Conservation (phyloP, 2,797 vertebrate genomes). For the Lithobates pipiens region DNA sequence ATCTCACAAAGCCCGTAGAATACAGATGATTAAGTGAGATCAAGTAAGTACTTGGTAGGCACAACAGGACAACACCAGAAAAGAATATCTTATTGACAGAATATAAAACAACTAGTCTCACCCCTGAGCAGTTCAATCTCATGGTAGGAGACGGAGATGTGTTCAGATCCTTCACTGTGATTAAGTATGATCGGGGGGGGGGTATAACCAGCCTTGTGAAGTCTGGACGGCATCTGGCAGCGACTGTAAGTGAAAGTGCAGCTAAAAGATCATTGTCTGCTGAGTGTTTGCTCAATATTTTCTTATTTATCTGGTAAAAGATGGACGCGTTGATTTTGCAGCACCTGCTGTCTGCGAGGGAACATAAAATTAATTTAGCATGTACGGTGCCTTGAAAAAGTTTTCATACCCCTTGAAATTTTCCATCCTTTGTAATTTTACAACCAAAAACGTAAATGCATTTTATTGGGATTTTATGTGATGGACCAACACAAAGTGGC, state of each 20-base stretch:
- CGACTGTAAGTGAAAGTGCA: constrained; percentile 31
- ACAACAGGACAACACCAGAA: neutral
- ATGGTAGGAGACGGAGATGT: neutral
- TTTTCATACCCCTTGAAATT: too few species aligned
- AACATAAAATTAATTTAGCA: too few species aligned
- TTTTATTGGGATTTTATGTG: too few species aligned
- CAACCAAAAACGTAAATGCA: too few species aligned
- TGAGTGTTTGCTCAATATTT: neutral
- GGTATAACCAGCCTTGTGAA: neutral
- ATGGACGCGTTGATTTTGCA: constrained; percentile 1
- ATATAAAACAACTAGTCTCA: neutral
- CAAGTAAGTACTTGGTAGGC: neutral
- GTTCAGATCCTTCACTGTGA: neutral
- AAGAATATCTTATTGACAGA: neutral
- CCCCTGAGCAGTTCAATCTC: neutral
- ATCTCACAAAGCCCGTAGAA: neutral
- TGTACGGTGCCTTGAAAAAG: too few species aligned
- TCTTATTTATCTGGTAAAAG: neutral
- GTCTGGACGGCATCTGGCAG: neutral
- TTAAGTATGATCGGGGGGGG: neutral
- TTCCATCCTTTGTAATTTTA: too few species aligned
- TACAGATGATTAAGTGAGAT: neutral
- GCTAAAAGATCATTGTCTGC: neutral
- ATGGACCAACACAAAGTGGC: too few species aligned
- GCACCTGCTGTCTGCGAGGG: neutral